Evolutionary conservation across 2,113 vertebrate genomes (phyloP), one percentile per base, ranked within the genome.

Genomic region (Actinemys pallida): DNA sequence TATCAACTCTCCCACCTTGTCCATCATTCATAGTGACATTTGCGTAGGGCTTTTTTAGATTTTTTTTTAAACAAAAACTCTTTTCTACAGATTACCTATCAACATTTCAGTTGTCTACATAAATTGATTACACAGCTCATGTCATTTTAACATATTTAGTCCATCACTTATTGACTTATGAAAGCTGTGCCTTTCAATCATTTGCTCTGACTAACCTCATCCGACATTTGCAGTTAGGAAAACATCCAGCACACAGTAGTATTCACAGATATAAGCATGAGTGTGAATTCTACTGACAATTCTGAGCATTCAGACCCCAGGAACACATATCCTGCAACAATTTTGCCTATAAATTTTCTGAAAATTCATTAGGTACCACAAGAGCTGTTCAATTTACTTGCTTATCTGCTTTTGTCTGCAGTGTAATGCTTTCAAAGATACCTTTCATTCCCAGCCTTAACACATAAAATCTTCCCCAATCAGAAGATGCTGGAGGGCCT

Each of bases 361-460:
- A 89, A 83, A 84, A 95, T 92, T 96, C 78, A 87, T 83, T 94
- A 89, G 92, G 50, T 90, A 92, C 14, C 50, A 81, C 29, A 84
- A 97, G 35, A 92, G 42, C 29, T 93, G 81, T 93, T 96, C n/a
- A 83, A 93, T 95, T 95, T 87, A 92, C 91, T 92, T 94, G 22
- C 88, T 97, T 90, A 93, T 96, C 93, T 96, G 86, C 39, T 91
- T 97, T 95, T 94, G 35, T 95, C 87, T 96, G 82, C 89, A 90
- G 72, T 89, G 54, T 91, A 93, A 86, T 83, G 84, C 84, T 93
- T 92, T 83, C n/a, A 8, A 92, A 95, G 81, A 72, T 56, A 11
- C 83, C 65, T 93, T 95, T 97, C 87, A 84, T 94, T 96, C 88
- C 78, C 25, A 94, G 81, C 45, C 80, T 94, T 91, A 93, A 52